Evolutionary conservation across 2,797 vertebrate genomes (phyloP), one percentile per base, ranked within the genome.

Genomic region (Hephaestus fuliginosus): DNA sequence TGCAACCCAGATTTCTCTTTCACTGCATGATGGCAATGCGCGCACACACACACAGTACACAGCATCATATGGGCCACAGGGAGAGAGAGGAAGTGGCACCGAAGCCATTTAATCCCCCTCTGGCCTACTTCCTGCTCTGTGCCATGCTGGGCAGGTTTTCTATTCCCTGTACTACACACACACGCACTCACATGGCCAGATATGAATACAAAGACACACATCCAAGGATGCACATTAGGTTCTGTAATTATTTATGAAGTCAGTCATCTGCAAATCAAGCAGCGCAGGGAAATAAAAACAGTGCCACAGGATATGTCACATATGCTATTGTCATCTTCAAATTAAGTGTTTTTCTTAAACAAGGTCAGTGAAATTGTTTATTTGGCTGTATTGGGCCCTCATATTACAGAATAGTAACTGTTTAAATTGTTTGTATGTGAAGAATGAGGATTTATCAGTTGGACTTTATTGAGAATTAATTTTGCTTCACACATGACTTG

Each of bases 101-200:
- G 75, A 66, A 80, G 84, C 84, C 81, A 86, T 90, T 87, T 92
- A 94, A 93, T 94, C 93, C 88, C 86, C 79, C 84, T 82, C 78
- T 94, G 92, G 87, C 92, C 92, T 89, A 93, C 89, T 93, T 95
- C 89, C 92, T 92, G 83, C 85, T 92, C 85, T 86, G 72, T 84
- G 74, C 74, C 86, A 88, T 72, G 81, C 87, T 93, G 90, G 68
- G 78, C 72, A 78, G 74, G 81, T 76, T 80, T 76, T 74, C 44
- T 2, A 33, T 70, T 82, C 76, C 61, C 49, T 61, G 39, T 61
- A 67, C 76, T 65, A 60, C 25, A 70, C 18, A 44, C 28, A 56
- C 22, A 22, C 20, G 52, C 18, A 46, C 69, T 41, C n/a, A 73
- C 28, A 66, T 1, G 25, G 17, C 8, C 20, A 46, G 3, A 71